Percentiles rank a stretch among this genome's conserved stretches.
Conservation (phyloP, 2,113 vertebrate species). For the Euleptes europaea region DNA sequence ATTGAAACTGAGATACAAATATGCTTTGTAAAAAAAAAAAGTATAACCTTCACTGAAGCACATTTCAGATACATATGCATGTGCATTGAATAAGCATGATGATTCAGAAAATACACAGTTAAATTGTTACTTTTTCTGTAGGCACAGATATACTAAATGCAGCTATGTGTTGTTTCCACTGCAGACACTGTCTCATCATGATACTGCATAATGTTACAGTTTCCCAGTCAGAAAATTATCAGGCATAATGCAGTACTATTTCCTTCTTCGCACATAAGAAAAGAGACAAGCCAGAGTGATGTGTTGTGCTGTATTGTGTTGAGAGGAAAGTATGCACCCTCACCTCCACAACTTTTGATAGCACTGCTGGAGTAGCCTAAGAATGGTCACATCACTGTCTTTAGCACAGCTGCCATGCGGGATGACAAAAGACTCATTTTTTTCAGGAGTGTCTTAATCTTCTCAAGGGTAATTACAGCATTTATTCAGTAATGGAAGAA, state of each 20-base stretch:
- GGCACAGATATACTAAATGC: slow-evolving; percentile 37
- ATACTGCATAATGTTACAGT: slow-evolving; percentile 9
- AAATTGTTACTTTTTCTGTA: slow-evolving; percentile 29
- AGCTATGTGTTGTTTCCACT: slow-evolving; percentile 41
- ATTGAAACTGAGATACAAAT: not conserved
- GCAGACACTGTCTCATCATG: not conserved
- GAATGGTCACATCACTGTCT: not conserved
- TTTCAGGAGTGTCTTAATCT: slow-evolving; percentile 71
- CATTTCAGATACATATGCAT: slow-evolving; percentile 10
- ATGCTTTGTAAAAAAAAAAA: not conserved
- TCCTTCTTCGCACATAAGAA: not conserved
- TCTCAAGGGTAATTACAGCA: slow-evolving; percentile 57
- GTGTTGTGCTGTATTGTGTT: not conserved
- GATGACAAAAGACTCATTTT: slow-evolving; percentile 66
- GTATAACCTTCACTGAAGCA: not conserved
- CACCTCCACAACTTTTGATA: slow-evolving; percentile 21
- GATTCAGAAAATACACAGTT: slow-evolving; percentile 14
- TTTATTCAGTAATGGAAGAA: slow-evolving; percentile 61
- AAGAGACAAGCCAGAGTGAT: not conserved
- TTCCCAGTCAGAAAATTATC: slow-evolving; percentile 48
- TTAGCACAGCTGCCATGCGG: slow-evolving; percentile 25
- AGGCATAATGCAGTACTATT: slow-evolving; percentile 1
- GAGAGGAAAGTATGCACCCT: slow-evolving; percentile 17
- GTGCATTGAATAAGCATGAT: slow-evolving; percentile 26
- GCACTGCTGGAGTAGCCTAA: not conserved